These are phyloP conservation scores for Himalopsyche anomala DNA, from an alignment of 2,888 invertebrate species.

Conservation along the genomic window DNA sequence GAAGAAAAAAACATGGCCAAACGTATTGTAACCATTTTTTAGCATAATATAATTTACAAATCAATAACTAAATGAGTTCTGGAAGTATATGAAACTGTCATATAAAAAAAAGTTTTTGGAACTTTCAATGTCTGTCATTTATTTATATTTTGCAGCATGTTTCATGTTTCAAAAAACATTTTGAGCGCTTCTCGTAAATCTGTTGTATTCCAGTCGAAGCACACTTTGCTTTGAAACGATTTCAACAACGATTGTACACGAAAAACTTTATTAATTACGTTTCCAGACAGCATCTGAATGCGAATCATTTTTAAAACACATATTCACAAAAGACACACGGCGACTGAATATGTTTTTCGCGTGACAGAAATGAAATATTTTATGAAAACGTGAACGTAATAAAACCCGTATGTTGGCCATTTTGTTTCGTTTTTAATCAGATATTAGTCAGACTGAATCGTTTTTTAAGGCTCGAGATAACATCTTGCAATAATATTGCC, in stretches of 20 bases:
- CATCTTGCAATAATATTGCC: no score
- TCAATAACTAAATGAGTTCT: no score
- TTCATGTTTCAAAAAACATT: neutral
- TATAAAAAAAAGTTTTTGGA: no score
- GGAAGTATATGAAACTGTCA: no score
- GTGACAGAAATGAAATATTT: slow-evolving; percentile 16
- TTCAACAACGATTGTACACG: slow-evolving; percentile 10
- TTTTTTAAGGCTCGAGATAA: no score
- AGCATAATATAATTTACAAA: no score
- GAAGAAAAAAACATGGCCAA: no score
- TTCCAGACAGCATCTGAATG: neutral
- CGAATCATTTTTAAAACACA: slow-evolving; percentile 8
- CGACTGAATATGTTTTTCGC: slow-evolving; percentile 6
- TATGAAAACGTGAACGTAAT: neutral
- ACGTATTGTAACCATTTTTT: no score
- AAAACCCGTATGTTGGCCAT: neutral
- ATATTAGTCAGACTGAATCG: no score
- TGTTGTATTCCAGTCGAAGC: neutral
- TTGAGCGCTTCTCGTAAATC: neutral
- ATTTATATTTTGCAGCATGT: neutral
- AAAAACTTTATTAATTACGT: slow-evolving; percentile 16
- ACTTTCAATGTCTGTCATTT: no score
- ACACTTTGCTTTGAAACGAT: slow-evolving; percentile 24
- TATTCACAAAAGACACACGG: slow-evolving; percentile 5
- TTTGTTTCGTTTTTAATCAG: slow-evolving; percentile 3